Base-by-base conservation (phyloP, 1,140 invertebrate species). In the Achroia grisella region DNA sequence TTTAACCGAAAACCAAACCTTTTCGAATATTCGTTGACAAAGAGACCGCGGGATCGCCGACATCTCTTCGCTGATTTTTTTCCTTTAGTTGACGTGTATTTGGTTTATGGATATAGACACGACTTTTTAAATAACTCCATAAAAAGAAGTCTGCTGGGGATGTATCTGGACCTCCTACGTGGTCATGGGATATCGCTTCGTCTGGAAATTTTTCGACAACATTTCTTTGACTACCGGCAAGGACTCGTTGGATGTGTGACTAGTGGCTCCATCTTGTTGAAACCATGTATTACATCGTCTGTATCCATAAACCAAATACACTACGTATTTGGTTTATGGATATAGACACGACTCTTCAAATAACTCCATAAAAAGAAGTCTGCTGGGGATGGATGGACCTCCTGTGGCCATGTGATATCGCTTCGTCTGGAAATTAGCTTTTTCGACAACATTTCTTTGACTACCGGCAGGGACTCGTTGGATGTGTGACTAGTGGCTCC, bases 1-100 rank as follows among this genome's bases (percentile, higher is more conserved):
- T 56, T 43, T 8, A 48, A 52, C 46, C 43, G 40, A 8, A n/a
- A 39, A 34, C 42, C 39, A 14, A 58, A 53, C n/a, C 52, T 53
- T 58, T 10, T 10, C 31, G 29, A 47, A 50, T 46, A 53, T 45
- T 45, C 46, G 42, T 28, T 47, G 31, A n/a, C 39, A 46, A 42
- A 43, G 46, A 14, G 45, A 45, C 8, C 31, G 37, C 9, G 46
- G 23, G 12, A 58, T 53, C 31, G 55, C 50, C 5, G 47, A 10
- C 39, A 55, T 50, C 43, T 50, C 43, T 27, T 35, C 23, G 1
- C 23, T n/a, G 10, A 49, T 52, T 31, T 44, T n/a, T 57, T 12
- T 9, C 28, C 32, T 50, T 58, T 12, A 58, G 17, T 44, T 46
- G 33, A 33, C 1, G n/a, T 37, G 49, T 43, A 0, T 15, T 27